These are phyloP conservation scores for Crioceris asparagi DNA, from an alignment of 2,888 invertebrate species.

Conservation along the genomic window DNA sequence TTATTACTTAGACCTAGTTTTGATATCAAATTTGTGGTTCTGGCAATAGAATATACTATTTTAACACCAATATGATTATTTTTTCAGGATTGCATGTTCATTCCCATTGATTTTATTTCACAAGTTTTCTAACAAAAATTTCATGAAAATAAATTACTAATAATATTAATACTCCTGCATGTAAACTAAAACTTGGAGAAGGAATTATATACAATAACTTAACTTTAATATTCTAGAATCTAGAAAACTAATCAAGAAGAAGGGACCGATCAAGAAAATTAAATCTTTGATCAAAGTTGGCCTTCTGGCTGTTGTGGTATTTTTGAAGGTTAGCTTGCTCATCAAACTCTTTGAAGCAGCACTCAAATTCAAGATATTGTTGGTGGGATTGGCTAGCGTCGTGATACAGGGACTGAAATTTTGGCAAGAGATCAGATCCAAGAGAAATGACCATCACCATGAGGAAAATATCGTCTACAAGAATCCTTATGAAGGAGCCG, in stretches of 20 bases:
- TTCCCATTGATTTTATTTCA: too few species aligned
- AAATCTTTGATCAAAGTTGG: slow-evolving; percentile 18
- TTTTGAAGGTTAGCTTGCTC: slow-evolving; percentile 37
- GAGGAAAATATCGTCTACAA: slow-evolving; percentile 20
- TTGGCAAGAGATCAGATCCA: slow-evolving; percentile 52
- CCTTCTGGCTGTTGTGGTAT: slow-evolving; percentile 17
- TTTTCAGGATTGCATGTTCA: too few species aligned
- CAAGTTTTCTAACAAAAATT: too few species aligned
- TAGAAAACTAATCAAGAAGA: slow-evolving; percentile 21
- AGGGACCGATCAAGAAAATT: slow-evolving; percentile 20
- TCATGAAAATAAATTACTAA: too few species aligned
- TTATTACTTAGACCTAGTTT: too few species aligned
- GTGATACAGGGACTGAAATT: slow-evolving; percentile 60
- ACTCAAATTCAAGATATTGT: slow-evolving; percentile 66
- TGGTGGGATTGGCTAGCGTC: slow-evolving; percentile 57
- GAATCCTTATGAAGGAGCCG: slow-evolving; percentile 18
- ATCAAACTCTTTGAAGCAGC: slow-evolving; percentile 64
- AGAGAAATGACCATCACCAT: slow-evolving; percentile 53
- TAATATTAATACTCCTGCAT: too few species aligned
- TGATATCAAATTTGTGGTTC: too few species aligned
- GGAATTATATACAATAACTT: too few species aligned
- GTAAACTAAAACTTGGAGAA: too few species aligned
- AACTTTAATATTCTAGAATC: slow-evolving; percentile 16
- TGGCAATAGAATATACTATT: too few species aligned
- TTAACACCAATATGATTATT: too few species aligned